A percentile compares a stretch with the other conserved stretches of the same genome.
Evolutionary conservation across 1,140 invertebrate species (phyloP).

Genomic region (Drosophila murphyi): DNA sequence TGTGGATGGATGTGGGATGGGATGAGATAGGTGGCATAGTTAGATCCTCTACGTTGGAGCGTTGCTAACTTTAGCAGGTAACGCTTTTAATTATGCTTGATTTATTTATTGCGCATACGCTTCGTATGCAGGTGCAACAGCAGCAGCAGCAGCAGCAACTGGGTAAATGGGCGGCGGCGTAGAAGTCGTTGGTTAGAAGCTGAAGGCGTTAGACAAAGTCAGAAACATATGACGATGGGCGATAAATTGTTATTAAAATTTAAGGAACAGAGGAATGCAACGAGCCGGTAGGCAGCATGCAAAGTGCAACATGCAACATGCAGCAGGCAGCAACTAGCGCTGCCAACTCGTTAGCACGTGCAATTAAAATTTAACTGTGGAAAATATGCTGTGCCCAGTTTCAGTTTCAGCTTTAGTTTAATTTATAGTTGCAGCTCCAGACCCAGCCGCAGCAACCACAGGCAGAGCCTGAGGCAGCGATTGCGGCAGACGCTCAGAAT

Average conservation of each 20-base stretch:
- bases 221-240: conserved; percentile 24
- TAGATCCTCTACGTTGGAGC: background rate
- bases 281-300: background rate
- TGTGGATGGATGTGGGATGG: conserved; percentile 24
- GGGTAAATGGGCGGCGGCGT: background rate
- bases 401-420: background rate
- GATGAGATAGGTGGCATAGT: background rate
- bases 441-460: conserved; percentile 5
- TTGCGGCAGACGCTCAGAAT: too few relatives aligned
- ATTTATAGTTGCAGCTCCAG: background rate
- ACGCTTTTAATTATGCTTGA: conserved; percentile 73
- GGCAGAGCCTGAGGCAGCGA: background rate
- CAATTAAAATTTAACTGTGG: conserved; percentile 69
- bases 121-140: conserved; percentile 48
- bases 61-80: conserved; percentile 29
- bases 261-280: conserved; percentile 6
- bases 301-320: background rate
- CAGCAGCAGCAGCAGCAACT: conserved; percentile 1
- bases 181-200: conserved; percentile 10
- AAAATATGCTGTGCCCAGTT: background rate
- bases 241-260: conserved; percentile 72
- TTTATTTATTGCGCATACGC: conserved; percentile 77
- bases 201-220: background rate
- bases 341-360: conserved; percentile 62
- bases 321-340: conserved; percentile 1